These are phyloP conservation scores for Thamnaconus septentrionalis DNA, from an alignment of 2,113 vertebrate species.

Conservation along the genomic window DNA sequence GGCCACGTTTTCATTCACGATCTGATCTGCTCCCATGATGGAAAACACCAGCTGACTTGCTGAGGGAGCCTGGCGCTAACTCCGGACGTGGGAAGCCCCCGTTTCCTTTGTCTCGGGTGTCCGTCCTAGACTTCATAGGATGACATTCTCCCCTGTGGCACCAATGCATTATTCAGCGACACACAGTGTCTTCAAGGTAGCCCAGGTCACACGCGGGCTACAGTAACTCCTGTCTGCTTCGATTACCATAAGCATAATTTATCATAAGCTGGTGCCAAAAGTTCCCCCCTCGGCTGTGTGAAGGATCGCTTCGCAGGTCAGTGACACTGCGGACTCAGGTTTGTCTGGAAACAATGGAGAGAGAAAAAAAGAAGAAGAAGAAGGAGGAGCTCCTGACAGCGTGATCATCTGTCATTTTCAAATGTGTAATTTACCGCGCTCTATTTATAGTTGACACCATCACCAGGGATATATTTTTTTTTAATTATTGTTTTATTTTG, in stretches of 20 bases:
- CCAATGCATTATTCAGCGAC: constrained; percentile 48
- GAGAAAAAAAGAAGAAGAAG: too few species aligned
- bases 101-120: constrained; percentile 9
- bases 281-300: constrained; percentile 1
- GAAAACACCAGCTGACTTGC: neutral
- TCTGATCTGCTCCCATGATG: neutral
- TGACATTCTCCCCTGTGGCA: constrained; percentile 25
- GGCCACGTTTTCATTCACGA: neutral
- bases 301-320: constrained; percentile 1
- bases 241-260: constrained; percentile 27
- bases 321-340: neutral
- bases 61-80: too few species aligned
- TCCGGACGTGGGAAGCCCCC: neutral
- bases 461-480: too few species aligned
- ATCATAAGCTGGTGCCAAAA: constrained; percentile 15
- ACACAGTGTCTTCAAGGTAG: constrained; percentile 3
- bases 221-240: constrained; percentile 17
- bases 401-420: too few species aligned
- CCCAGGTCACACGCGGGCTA: constrained; percentile 23
- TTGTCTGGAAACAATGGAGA: too few species aligned
- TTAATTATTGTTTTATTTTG: too few species aligned
- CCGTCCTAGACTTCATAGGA: constrained; percentile 14
- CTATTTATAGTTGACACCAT: too few species aligned
- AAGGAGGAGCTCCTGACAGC: too few species aligned
- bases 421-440: too few species aligned